Evolutionary conservation across 2,797 vertebrate genomes (phyloP), one percentile per base, ranked within the genome.

Genomic region (Chaetophractus vellerosus): DNA sequence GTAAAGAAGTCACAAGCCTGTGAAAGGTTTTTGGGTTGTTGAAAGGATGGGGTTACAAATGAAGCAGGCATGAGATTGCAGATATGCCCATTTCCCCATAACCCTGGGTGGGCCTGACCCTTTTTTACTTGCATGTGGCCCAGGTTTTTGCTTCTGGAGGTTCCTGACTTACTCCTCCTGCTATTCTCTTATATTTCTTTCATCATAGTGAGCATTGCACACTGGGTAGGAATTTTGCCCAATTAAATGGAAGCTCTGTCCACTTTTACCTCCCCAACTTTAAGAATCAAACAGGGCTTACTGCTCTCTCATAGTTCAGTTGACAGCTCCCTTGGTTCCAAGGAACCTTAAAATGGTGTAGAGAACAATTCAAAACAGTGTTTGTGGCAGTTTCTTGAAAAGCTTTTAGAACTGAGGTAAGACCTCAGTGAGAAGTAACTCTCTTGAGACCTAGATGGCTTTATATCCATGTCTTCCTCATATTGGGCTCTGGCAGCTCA

Each of bases 171-270:
- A 94, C 90, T 66, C 94, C 97, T 97, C 97, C 97, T 96, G 96
- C 98, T 97, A 98, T 98, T 99, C 98, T 99, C 99, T 99, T 99
- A 98, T 97, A 97, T 97, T 98, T 96, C 98, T 95, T 91, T 94
- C 93, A 64, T 94, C 63, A 98, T 98, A 98, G 97, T 88, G 96
- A 98, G 97, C 98, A 98, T 98, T 98, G 98, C 98, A 98, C 93
- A 98, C 98, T 93, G 88, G 89, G 95, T 98, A 98, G 99, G 74
- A 78, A n/a, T 9, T 38, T 82, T 19, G 50, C 28, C 82, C 23
- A 68, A 63, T 45, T 31, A 55, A 55, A 33, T 11, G 26, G 66
- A 83, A 90, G 31, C 26, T 91, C 69, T 66, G 71, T 97, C 3
- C 23, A 10, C 55, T 92, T 97, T 41, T 76, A 96, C 89, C 57